phyloP scores from a whole-genome alignment of 2,113 vertebrate species.

The Dicentrarchus labrax region DNA sequence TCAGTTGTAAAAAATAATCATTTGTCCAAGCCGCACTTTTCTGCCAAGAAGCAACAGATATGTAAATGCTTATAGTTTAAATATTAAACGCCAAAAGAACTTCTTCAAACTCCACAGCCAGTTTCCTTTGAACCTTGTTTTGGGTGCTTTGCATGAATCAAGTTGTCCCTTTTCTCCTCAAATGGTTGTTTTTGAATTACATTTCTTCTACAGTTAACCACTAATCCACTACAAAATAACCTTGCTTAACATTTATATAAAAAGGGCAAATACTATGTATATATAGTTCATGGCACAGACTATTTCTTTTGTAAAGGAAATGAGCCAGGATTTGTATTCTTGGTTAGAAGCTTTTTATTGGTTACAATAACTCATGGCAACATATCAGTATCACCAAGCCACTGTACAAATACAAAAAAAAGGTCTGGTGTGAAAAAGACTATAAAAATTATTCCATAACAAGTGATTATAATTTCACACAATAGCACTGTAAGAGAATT shows the following conservation, averaged over 20 bases:
- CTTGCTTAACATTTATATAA: background rate
- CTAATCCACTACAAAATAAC: background rate
- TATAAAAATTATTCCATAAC: slow-evolving; percentile 92
- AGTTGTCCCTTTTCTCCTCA: background rate
- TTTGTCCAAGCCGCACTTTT: no score
- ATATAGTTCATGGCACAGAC: background rate
- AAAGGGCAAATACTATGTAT: background rate
- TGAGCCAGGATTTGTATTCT: slow-evolving; percentile 42
- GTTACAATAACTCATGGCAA: slow-evolving; percentile 96
- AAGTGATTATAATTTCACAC: slow-evolving; percentile 90
- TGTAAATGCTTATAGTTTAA: background rate
- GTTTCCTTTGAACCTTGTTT: background rate
- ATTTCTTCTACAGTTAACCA: background rate
- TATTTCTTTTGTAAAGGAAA: background rate
- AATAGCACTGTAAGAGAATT: slow-evolving; percentile 89
- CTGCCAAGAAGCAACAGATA: no score
- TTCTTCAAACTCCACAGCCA: background rate
- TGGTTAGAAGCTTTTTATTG: slow-evolving; percentile 98
- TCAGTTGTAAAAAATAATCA: background rate
- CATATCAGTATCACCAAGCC: slow-evolving; percentile 92
- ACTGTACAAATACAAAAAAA: slow-evolving; percentile 94
- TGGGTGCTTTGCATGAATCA: background rate
- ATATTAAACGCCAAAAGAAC: background rate
- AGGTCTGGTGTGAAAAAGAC: slow-evolving; percentile 88
- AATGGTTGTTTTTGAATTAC: background rate